Evolutionary conservation across 2,888 invertebrate species (phyloP).

Genomic region (Fragum fragum): DNA sequence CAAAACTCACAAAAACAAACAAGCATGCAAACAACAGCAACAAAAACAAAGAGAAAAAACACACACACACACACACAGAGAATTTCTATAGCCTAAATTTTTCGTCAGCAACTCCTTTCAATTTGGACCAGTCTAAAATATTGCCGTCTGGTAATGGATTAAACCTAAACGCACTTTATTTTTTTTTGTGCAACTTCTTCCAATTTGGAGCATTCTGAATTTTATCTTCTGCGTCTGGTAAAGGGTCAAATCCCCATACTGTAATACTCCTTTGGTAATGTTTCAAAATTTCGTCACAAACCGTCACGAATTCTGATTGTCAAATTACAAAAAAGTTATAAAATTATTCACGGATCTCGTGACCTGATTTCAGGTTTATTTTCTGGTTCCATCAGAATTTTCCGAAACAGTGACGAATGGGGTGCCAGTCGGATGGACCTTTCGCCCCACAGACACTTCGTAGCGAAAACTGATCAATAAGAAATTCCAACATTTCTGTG

Average conservation of each 20-base stretch:
- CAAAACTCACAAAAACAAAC: too few species aligned
- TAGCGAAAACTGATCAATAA: conserved; percentile 19
- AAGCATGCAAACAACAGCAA: too few species aligned
- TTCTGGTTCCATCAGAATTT: conserved; percentile 25
- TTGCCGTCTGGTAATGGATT: too few species aligned
- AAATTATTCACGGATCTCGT: conserved; percentile 36
- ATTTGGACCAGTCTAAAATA: too few species aligned
- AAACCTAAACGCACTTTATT: too few species aligned
- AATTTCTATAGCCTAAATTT: too few species aligned
- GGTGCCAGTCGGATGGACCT: conserved; percentile 28
- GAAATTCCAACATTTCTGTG: conserved; percentile 12
- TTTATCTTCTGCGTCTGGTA: too few species aligned
- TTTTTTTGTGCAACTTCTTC: too few species aligned
- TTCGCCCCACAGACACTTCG: conserved; percentile 26
- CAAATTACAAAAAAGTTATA: conserved; percentile 22
- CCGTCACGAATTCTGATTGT: conserved; percentile 25
- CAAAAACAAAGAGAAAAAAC: too few species aligned
- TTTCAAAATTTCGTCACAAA: conserved; percentile 21
- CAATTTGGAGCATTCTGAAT: too few species aligned
- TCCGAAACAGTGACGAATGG: conserved; percentile 27
- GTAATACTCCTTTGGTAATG: conserved; percentile 5
- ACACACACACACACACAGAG: too few species aligned
- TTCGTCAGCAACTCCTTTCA: too few species aligned
- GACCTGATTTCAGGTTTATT: conserved; percentile 30
- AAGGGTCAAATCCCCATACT: not conserved